Evolutionary conservation across 2,888 invertebrate species (phyloP), one percentile per base, ranked within the genome.

Genomic region (Shargacucullia verbasci): DNA sequence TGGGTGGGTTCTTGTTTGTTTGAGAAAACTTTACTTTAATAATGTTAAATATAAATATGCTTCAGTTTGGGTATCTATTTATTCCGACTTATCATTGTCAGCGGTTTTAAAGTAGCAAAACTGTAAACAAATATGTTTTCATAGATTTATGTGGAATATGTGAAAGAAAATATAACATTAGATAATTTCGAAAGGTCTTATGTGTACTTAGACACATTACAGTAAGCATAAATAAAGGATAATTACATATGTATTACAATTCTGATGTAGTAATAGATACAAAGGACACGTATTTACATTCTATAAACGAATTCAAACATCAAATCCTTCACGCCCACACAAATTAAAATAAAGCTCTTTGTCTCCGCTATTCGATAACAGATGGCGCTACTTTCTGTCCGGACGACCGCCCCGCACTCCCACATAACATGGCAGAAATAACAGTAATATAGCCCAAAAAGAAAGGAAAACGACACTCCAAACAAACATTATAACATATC

Each of bases 321-420:
- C 47, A n/a, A 25, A 65, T 48, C 38, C 40, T 52, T 46, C 40
- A n/a, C n/a, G 35, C 58, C 12, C n/a, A 35, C 38, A 14, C 33
- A 59, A 59, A 41, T 48, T 45, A 70, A 47, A 70, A n/a, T n/a
- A n/a, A 55, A 43, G 34, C 11, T 46, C 41, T 14, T 38, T 64
- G 79, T 79, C 86, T 66, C 63, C 59, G 75, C 91, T 86, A 87
- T 83, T 84, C 81, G 66, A 54, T 62, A 76, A 81, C 48, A 90
- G 91, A 88, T 90, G 90, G 89, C 90, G 91, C 76, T 70, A 82
- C 62, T 11, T 7, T 43, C 38, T 35, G 41, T 13, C 25, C 27
- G 34, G 34, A 41, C 29, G 38, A 12, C 20, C 14, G 33, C 39
- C 15, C 15, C 29, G 38, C 11, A 14, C 14, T 27, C 39, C 15